Conservation (phyloP, 2,797 vertebrate species). For the Anguilla megastoma region DNA sequence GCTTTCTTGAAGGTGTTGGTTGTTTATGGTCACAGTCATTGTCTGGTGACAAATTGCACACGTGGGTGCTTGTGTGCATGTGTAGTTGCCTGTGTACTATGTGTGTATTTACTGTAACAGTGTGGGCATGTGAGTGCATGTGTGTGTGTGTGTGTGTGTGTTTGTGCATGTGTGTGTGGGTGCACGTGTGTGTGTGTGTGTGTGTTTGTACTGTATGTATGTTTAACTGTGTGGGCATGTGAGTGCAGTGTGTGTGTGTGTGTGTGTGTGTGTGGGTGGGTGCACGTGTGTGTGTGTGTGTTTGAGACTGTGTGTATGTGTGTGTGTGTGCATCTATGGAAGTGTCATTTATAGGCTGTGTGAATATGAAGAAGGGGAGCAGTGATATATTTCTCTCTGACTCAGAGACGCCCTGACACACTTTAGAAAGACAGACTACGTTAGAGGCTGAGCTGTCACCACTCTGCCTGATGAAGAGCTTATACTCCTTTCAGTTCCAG, state of each 20-base stretch:
- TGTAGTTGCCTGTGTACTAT: background rate
- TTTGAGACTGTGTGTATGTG: background rate
- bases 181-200: conserved; percentile 7
- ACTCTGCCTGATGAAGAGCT: conserved; percentile 1
- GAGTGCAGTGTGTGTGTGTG: background rate
- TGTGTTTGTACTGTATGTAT: background rate
- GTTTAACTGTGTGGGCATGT: conserved; percentile 22
- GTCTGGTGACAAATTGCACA: background rate
- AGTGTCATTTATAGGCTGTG: background rate
- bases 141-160: background rate
- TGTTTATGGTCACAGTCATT: background rate
- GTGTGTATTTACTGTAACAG: background rate
- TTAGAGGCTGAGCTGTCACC: background rate
- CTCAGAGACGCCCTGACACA: background rate
- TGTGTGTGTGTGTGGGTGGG: background rate
- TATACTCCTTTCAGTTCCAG: background rate
- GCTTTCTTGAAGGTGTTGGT: background rate
- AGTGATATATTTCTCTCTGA: conserved; percentile 23
- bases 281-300: background rate
- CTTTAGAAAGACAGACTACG: background rate
- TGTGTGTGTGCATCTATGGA: background rate
- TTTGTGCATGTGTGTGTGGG: background rate
- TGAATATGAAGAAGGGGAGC: background rate
- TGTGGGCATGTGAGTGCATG: background rate
- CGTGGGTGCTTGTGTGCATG: background rate